Percentiles rank a stretch among this genome's conserved stretches.
Conservation (phyloP, 2,888 invertebrate genomes). For the Stenichneumon culpator region DNA sequence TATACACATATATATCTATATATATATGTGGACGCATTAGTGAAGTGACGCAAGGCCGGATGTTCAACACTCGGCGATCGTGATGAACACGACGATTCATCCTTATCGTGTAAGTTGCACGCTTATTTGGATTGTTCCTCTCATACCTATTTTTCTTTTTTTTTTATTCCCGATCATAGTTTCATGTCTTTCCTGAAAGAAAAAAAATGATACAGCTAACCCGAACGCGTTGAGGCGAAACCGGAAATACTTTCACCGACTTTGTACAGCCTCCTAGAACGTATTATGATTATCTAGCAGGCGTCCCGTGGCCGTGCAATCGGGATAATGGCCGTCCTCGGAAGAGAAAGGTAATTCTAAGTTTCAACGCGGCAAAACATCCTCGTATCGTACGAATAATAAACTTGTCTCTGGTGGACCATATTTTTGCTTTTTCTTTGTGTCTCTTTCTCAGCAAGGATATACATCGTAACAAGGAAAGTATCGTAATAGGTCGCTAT, state of each 20-base stretch:
- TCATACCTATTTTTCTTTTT: constrained; percentile 21
- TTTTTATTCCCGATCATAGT: neutral
- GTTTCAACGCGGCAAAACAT: neutral
- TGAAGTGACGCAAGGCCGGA: constrained; percentile 65
- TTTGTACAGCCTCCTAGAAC: constrained; percentile 8
- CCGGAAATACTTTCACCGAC: constrained; percentile 36
- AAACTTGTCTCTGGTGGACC: neutral
- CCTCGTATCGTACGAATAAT: neutral
- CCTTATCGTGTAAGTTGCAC: constrained; percentile 44
- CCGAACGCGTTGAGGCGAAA: neutral
- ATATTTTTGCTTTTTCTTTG: neutral
- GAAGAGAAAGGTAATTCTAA: constrained; percentile 21
- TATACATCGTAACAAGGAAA: neutral
- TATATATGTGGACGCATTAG: constrained; percentile 2
- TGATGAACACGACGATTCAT: constrained; percentile 38
- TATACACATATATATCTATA: constrained; percentile 28
- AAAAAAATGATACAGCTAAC: neutral
- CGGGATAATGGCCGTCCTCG: constrained; percentile 20
- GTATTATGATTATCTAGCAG: constrained; percentile 3
- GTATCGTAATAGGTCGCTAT: neutral
- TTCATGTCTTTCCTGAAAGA: neutral
- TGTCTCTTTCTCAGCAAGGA: neutral
- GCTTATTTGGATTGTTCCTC: constrained; percentile 13
- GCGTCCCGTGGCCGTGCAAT: constrained; percentile 4
- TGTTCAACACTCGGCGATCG: constrained; percentile 50